Evolutionary conservation across 2,888 invertebrate genomes (phyloP).

Genomic region (Pinctada fucata): DNA sequence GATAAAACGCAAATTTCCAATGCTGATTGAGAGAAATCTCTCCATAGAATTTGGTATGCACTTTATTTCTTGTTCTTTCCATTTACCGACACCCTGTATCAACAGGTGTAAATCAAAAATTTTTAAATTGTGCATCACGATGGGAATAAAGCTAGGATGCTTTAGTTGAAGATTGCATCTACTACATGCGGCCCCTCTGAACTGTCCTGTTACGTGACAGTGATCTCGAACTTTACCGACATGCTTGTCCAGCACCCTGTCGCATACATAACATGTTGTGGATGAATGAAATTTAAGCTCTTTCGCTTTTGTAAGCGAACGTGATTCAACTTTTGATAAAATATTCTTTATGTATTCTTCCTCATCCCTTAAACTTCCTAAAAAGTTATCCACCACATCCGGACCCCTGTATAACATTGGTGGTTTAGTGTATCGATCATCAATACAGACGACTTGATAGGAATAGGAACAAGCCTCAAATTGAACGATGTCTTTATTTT

Average conservation of each 20-base stretch:
- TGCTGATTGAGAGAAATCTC: conserved; percentile 35
- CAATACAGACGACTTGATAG: no score
- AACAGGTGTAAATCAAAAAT: conserved; percentile 4
- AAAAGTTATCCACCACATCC: no score
- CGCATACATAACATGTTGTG: conserved; percentile 14
- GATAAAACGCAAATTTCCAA: conserved; percentile 28
- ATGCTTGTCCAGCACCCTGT: background rate
- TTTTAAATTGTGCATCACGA: no score
- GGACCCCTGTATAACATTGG: no score
- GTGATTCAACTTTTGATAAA: conserved; percentile 14
- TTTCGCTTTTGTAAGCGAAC: background rate
- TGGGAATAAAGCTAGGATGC: conserved; percentile 6
- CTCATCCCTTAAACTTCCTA: conserved; percentile 8
- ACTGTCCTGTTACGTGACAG: conserved; percentile 13
- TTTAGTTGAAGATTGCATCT: conserved; percentile 16
- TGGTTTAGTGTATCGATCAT: no score
- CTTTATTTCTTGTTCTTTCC: conserved; percentile 9
- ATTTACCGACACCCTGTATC: conserved; percentile 13
- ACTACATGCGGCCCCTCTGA: conserved; percentile 17
- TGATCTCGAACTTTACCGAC: conserved; percentile 11
- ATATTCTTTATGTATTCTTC: conserved; percentile 18
- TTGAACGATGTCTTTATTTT: no score
- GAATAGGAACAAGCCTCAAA: no score
- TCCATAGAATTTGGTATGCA: no score
- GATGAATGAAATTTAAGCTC: background rate